Conservation (phyloP, 2,113 vertebrate species). For the Catharus bicknelli region DNA sequence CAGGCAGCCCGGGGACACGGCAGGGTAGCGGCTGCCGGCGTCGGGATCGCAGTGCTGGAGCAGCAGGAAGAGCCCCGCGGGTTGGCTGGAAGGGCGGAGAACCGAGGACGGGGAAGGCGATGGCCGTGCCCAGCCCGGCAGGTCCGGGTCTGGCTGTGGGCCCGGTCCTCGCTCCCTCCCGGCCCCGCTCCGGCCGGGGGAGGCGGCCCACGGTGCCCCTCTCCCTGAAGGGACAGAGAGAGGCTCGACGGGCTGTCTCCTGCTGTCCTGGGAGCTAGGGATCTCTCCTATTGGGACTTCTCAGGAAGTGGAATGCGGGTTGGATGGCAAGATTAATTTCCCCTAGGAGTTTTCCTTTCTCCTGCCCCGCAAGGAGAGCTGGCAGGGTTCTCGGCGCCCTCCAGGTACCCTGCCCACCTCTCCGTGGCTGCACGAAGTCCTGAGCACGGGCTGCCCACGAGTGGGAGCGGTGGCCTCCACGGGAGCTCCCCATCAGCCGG, state of each 20-base stretch:
- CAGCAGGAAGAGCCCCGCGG: neutral
- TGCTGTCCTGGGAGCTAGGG: accelerated
- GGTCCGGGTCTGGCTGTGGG: neutral
- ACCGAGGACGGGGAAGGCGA: neutral
- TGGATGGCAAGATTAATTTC: neutral
- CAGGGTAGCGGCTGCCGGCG: neutral
- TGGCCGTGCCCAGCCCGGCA: neutral
- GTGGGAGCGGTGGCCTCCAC: accelerated
- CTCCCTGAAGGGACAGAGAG: neutral
- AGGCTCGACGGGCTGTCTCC: too few relatives aligned
- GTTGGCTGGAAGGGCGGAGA: neutral
- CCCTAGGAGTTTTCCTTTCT: neutral
- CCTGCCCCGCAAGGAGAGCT: neutral
- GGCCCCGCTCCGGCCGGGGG: neutral
- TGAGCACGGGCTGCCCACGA: neutral
- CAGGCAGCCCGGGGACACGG: neutral
- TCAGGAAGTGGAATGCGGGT: neutral
- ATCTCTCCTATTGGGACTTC: neutral
- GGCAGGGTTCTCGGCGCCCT: neutral
- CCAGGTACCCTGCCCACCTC: neutral
- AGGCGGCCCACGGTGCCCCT: accelerated
- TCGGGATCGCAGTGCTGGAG: neutral
- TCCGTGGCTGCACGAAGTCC: neutral
- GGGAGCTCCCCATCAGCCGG: neutral
- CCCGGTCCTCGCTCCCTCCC: neutral